Conservation (phyloP, 2,113 vertebrate species). For the Mormoops blainvillei region DNA sequence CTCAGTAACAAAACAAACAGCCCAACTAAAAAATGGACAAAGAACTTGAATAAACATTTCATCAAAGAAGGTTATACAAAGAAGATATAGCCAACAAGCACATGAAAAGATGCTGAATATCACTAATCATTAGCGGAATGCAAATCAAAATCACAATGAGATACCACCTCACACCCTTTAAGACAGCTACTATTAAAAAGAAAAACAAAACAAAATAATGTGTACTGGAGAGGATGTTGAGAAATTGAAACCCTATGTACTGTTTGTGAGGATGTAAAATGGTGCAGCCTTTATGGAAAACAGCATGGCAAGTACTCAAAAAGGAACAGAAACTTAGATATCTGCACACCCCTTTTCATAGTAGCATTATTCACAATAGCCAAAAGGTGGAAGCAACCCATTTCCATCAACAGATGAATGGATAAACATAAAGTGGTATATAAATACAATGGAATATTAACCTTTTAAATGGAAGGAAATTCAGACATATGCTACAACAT, state of each 20-base stretch:
- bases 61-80: background rate
- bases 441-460: background rate
- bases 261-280: background rate
- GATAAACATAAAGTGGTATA: background rate
- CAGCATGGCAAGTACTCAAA: background rate
- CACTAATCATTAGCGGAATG: background rate
- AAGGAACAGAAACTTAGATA: background rate
- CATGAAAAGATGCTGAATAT: background rate
- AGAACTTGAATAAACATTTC: background rate
- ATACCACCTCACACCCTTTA: background rate
- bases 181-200: background rate
- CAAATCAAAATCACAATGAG: background rate
- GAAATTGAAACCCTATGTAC: background rate
- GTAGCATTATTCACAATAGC: background rate
- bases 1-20: background rate
- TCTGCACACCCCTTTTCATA: background rate
- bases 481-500: background rate
- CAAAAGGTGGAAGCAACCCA: background rate
- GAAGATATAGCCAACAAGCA: background rate
- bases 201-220: background rate
- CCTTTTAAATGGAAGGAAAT: background rate
- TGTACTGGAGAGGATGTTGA: background rate
- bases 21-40: background rate
- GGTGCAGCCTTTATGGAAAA: background rate
- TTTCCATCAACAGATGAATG: background rate